A percentile compares a stretch with the other conserved stretches of the same genome.
Conservation (phyloP, 2,113 vertebrate species). For the Grantiella picta region DNA sequence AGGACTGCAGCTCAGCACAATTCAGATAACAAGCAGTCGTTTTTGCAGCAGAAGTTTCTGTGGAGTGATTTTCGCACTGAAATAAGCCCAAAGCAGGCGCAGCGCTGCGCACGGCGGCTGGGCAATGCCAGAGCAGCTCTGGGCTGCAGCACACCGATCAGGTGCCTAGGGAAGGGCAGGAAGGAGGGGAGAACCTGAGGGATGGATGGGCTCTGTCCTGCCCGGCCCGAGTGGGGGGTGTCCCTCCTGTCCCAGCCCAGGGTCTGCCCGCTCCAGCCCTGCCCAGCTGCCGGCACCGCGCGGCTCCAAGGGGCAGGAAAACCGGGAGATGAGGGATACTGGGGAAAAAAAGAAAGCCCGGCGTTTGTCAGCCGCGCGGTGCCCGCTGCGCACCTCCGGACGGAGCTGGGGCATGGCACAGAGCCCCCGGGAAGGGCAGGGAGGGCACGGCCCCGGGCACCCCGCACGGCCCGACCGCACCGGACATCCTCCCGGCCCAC, state of each 20-base stretch:
- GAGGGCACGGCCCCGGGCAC: neutral
- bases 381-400: neutral
- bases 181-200: too few species aligned
- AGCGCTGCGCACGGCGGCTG: neutral
- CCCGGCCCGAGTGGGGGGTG: too few species aligned
- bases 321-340: accelerated
- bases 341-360: neutral
- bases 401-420: neutral
- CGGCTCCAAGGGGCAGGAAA: neutral
- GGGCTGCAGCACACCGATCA: neutral
- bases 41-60: neutral
- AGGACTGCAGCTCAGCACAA: neutral
- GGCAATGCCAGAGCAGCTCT: neutral
- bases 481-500: neutral
- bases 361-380: neutral
- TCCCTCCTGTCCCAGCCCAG: neutral
- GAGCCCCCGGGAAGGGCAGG: neutral
- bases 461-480: neutral
- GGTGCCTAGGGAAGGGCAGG: accelerated
- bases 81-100: neutral
- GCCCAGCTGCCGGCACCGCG: neutral
- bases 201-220: neutral
- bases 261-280: neutral
- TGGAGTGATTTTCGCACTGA: accelerated
- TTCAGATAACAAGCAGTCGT: accelerated